Conservation (phyloP, 2,113 vertebrate species). For the Leucosticte australis region DNA sequence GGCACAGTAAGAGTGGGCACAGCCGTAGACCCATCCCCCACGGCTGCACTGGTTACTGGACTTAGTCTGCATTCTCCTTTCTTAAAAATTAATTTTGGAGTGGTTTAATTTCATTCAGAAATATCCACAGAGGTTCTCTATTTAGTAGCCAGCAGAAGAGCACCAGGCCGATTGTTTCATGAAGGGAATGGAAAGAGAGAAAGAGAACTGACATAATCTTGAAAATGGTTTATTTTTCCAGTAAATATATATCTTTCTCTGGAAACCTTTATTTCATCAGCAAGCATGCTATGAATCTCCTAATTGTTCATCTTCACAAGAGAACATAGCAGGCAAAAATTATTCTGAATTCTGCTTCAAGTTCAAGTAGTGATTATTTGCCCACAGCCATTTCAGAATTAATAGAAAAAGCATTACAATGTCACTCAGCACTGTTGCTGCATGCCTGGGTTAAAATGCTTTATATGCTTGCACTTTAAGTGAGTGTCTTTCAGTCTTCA, state of each 20-base stretch:
- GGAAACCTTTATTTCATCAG: not conserved
- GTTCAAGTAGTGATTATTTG: not conserved
- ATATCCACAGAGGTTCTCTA: not conserved
- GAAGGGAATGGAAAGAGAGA: not conserved
- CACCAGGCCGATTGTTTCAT: not conserved
- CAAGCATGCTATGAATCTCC: not conserved
- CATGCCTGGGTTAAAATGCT: not conserved
- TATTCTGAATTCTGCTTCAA: not conserved
- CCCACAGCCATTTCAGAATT: not conserved
- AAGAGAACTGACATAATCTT: too few species aligned
- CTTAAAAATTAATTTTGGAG: not conserved
- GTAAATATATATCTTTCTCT: not conserved
- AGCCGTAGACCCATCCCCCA: not conserved
- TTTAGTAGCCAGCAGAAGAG: not conserved
- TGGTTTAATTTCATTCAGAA: not conserved
- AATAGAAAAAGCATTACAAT: not conserved
- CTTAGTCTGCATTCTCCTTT: not conserved
- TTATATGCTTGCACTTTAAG: not conserved
- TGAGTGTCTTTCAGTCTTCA: not conserved
- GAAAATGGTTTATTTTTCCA: not conserved
- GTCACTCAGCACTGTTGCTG: not conserved
- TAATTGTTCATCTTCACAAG: not conserved
- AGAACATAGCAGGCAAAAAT: not conserved
- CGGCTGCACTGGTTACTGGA: not conserved
- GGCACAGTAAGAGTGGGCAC: not conserved